Base-by-base conservation (phyloP, 2,797 vertebrate species). In the Paratrypauchen microcephalus region DNA sequence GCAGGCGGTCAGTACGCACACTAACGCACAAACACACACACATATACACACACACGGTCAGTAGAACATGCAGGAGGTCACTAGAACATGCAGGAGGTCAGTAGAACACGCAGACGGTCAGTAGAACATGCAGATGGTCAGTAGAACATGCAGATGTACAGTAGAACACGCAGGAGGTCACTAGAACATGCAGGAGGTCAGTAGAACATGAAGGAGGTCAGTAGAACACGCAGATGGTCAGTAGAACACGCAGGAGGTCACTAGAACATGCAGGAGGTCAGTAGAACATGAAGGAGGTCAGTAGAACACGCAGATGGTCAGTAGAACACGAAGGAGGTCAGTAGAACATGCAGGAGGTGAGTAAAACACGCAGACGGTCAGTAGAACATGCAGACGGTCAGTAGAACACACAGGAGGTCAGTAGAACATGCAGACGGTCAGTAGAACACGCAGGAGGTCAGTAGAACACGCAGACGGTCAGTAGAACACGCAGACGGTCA, bases 31-130 rank as follows among this genome's bases (percentile, higher is more conserved):
- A 2, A 41, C 39, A 12, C 39, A 41, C 41, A 78, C 69, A 15
- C 72, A 41, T 11, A 41, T 12, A 12, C 39, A 41, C 39, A 41
- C 39, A 41, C 39, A 39, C 24, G 24, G 24, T 26, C 24, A 26
- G 24, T 26, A 26, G 24, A 26, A 99, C n/a, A 97, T 99, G 96
- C 96, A 99, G 88, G 97, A 95, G 59, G 98, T 99, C 92, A 96
- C 96, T 92, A 18, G 3, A 58, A 26, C 69, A 97, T 99, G 96
- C 96, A 99, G 88, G 97, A 95, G 59, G 98, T 99, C 93, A 95
- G 97, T 92, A 52, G 6, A 21, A 21, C 19, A 52, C 21, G 50
- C 19, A 52, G 6, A 18, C 6, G 50, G 0, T 19, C 50, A n/a
- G 50, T 21, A 21, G 2, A 18, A 8, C n/a, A 54, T 54, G n/a